Evolutionary conservation across 92 coral and sea anemone genomes (phyloP).

Genomic region (Epizoanthus fatuus): DNA sequence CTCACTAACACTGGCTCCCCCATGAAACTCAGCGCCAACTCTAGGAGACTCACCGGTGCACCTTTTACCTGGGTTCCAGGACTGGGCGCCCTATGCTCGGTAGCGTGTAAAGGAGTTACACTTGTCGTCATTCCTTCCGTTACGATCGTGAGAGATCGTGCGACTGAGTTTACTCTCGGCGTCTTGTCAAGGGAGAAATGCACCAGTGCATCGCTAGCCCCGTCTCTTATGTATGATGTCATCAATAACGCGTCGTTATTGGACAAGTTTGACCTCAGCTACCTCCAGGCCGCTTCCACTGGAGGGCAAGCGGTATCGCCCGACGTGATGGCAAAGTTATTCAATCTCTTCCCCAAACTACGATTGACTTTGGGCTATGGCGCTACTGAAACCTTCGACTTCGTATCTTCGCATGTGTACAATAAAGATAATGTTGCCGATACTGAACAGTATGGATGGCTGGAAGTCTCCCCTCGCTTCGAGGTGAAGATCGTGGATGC

Average conservation of each 20-base stretch:
- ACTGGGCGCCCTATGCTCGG: background rate
- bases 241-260: slow-evolving; percentile 8
- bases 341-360: slow-evolving; percentile 15
- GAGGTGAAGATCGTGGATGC: slow-evolving; percentile 21
- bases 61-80: slow-evolving; percentile 41
- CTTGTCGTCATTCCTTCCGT: background rate
- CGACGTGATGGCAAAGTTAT: background rate
- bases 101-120: background rate
- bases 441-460: slow-evolving; percentile 14
- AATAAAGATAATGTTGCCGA: background rate
- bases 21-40: background rate
- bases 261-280: background rate
- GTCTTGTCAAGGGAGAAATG: slow-evolving; percentile 27
- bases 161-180: background rate
- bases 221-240: background rate
- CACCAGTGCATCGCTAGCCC: background rate
- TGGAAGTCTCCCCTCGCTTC: slow-evolving; percentile 1
- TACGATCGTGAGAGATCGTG: background rate
- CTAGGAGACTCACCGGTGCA: background rate
- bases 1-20: background rate
- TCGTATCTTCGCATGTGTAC: background rate
- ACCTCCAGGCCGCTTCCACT: background rate
- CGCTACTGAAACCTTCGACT: slow-evolving; percentile 26
- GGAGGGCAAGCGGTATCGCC: slow-evolving; percentile 6
- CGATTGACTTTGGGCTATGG: slow-evolving; percentile 7